Base-by-base conservation (phyloP, 2,797 vertebrate genomes). In the Microctenopoma steveboyesi region DNA sequence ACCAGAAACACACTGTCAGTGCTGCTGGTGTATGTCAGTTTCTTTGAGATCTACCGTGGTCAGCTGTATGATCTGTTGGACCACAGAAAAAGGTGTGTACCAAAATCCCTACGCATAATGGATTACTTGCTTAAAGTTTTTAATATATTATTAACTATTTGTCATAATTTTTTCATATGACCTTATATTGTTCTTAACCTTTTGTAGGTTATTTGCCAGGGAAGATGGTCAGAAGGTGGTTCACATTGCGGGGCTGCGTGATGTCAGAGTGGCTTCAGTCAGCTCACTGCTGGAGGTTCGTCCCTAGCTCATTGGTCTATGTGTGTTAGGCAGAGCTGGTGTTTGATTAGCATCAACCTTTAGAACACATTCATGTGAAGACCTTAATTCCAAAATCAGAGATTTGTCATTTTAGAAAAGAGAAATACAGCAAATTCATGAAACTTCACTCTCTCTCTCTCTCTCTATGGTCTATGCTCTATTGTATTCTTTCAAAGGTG, bases 1-100 rank as follows among this genome's bases (percentile, higher is more conserved):
- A 60, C 89, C 46, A 57, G 64, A 25, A 25, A 22, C 37, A 33
- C 30, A 0, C 50, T 30, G 27, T 86, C 85, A 54, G 76, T 88
- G 6, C 84, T 91, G 47, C 78, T 79, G 53, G 95, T 97, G 69
- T 94, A 93, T 76, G 95, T 97, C 90, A 98, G 96, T 76, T 97
- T 97, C 87, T 97, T 96, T 82, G 97, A 98, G 89, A 97, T 98
- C 81, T 98, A 98, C 92, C 96, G 96, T 33, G 95, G 96, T 69
- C 96, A 97, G 73, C 94, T 98, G 59, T 97, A 97, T 74, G 96
- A 98, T 88, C 90, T 98, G 74, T 89, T 98, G 57, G 94, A 96
- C 75, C 89, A 92, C 88, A 95, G 95, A 69, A 96, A 96, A 91
- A 95, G 95, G 96, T 97, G 16, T 66, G 78, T 69, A 13, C 7